Conservation (phyloP, 2,888 invertebrate genomes). For the Eupithecia vulgata region DNA sequence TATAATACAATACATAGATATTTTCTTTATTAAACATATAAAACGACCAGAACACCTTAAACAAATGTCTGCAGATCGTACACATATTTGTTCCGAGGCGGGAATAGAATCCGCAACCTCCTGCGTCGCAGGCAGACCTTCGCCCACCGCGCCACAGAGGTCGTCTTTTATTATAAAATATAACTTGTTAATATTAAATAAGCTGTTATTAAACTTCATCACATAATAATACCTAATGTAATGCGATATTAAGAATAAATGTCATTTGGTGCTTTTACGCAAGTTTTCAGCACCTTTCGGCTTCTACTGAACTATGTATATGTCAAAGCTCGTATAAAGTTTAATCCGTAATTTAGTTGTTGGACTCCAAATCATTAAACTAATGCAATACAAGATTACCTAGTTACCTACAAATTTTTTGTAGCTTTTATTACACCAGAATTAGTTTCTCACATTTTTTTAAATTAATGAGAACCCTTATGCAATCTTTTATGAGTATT, state of each 20-base stretch:
- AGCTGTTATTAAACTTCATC: background rate
- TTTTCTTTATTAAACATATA: too few species aligned
- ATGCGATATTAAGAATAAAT: background rate
- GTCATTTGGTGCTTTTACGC: background rate
- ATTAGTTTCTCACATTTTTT: constrained; percentile 30
- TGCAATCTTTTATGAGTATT: constrained; percentile 40
- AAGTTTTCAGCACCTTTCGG: background rate
- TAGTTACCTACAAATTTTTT: constrained; percentile 30
- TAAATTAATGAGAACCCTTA: constrained; percentile 33
- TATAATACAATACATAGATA: too few species aligned
- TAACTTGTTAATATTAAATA: too few species aligned
- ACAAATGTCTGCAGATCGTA: too few species aligned
- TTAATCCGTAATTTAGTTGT: constrained; percentile 20
- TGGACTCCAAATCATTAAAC: constrained; percentile 24
- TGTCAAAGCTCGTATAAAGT: background rate
- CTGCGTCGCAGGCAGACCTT: too few species aligned
- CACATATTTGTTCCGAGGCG: too few species aligned
- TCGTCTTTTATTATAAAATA: too few species aligned
- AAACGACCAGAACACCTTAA: too few species aligned
- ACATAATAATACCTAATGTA: background rate
- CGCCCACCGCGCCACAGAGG: too few species aligned
- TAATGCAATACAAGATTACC: constrained; percentile 31
- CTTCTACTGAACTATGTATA: background rate
- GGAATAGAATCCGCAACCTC: too few species aligned
- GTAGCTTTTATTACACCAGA: constrained; percentile 37